These are phyloP conservation scores for Lutraria lutraria DNA, from an alignment of 2,888 invertebrate species.

Conservation along the genomic window DNA sequence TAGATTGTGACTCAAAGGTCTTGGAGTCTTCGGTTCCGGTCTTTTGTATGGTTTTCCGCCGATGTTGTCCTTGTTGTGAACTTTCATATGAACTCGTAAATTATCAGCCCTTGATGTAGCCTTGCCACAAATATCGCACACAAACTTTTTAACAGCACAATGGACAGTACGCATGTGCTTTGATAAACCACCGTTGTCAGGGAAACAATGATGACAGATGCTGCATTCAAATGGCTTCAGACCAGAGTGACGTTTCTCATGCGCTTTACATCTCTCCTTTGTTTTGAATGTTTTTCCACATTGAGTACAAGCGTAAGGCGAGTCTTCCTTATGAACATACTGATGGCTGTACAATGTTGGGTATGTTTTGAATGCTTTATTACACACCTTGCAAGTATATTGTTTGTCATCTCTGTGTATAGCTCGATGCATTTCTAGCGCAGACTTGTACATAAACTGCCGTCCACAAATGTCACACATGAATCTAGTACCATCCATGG, in stretches of 20 bases:
- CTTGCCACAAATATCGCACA: slow-evolving; percentile 83
- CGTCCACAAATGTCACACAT: slow-evolving; percentile 83
- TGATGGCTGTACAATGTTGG: slow-evolving; percentile 83
- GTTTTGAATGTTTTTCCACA: slow-evolving; percentile 84
- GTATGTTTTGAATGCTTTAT: slow-evolving; percentile 83
- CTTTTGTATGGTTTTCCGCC: slow-evolving; percentile 41
- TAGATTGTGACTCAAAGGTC: slow-evolving; percentile 19
- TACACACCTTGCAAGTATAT: slow-evolving; percentile 79
- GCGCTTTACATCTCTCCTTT: slow-evolving; percentile 81
- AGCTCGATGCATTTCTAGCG: slow-evolving; percentile 80
- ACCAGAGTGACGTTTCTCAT: slow-evolving; percentile 80
- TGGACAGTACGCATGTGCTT: slow-evolving; percentile 84
- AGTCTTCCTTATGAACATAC: slow-evolving; percentile 80
- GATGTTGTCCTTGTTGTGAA: slow-evolving; percentile 67
- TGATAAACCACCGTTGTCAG: slow-evolving; percentile 83
- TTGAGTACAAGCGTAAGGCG: slow-evolving; percentile 75
- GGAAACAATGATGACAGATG: slow-evolving; percentile 81
- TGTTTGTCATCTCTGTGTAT: slow-evolving; percentile 80
- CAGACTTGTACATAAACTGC: slow-evolving; percentile 82
- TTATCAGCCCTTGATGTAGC: slow-evolving; percentile 82
- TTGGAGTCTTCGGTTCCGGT: slow-evolving; percentile 4
- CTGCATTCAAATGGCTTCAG: slow-evolving; percentile 78
- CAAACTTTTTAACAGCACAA: slow-evolving; percentile 77
- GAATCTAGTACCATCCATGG: slow-evolving; percentile 74
- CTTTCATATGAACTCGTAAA: slow-evolving; percentile 81